Percentiles rank a stretch among this genome's conserved stretches.
Evolutionary conservation across 1,140 invertebrate genomes (phyloP).

Genomic region (Eriosoma lanigerum): DNA sequence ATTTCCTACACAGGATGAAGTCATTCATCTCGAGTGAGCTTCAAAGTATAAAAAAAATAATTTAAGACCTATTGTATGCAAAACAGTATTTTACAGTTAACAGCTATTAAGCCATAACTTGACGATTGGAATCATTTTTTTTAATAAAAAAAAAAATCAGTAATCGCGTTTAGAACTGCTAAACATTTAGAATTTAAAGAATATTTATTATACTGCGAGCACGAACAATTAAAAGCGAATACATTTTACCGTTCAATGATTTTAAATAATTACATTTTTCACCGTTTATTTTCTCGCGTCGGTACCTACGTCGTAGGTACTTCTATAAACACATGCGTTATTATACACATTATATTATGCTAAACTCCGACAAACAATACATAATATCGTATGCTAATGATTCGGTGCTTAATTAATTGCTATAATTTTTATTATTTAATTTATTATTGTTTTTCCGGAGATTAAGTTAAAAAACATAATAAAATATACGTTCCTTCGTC

Average conservation of each 20-base stretch:
- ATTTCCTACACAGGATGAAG: conserved; percentile 22
- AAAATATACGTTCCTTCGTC: neutral
- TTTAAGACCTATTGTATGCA: conserved; percentile 21
- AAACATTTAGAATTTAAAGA: conserved; percentile 3
- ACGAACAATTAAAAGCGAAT: conserved; percentile 32
- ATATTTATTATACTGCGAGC: conserved; percentile 1
- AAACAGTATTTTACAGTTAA: conserved; percentile 31
- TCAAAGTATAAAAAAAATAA: neutral
- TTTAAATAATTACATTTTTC: conserved; percentile 39
- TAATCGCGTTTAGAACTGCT: conserved; percentile 5
- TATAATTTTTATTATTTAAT: conserved; percentile 27
- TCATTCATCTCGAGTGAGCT: neutral
- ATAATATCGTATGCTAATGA: conserved; percentile 17
- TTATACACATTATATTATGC: neutral
- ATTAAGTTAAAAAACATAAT: neutral
- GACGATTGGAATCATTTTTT: conserved; percentile 5
- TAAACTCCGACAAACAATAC: conserved; percentile 12
- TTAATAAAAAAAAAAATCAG: conserved; percentile 13
- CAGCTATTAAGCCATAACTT: neutral
- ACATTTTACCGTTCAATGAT: conserved; percentile 35
- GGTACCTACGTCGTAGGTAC: neutral
- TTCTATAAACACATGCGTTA: neutral
- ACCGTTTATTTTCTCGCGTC: neutral
- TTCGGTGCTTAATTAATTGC: conserved; percentile 28
- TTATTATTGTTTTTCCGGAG: neutral